Base-by-base conservation (phyloP, 2,888 invertebrate genomes). In the Thereva nobilitata region DNA sequence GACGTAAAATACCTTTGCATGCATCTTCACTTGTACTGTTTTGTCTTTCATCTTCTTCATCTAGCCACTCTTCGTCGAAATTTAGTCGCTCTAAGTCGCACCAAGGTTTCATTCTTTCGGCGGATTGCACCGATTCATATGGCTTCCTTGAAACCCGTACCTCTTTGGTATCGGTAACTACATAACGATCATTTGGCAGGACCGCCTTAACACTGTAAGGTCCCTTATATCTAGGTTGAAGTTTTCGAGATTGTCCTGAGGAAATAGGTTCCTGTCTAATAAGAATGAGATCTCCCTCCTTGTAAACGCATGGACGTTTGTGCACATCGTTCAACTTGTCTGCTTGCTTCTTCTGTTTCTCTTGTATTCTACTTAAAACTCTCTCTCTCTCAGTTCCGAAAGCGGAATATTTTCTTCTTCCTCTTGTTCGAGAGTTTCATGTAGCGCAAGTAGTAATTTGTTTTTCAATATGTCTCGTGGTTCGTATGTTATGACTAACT, bases 141-240 rank as follows among this genome's bases (percentile, higher is more conserved):
- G 57, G 40, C 23, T 66, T 44, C 47, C 68, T 65, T 0, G 67
- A 66, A 44, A 66, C 42, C 23, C 57, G 23, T 1, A 64, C 64
- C 34, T 67, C 67, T 12, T 67, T 45, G 9, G 70, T 52, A 47
- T 70, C 71, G 56, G 12, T 41, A 49, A 70, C 6, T 38, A 50
- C 47, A 42, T 70, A 70, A 5, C 69, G 54, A 54, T 71, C 69
- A 54, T 70, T 66, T 40, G 57, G 8, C 57, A 71, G 42, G 3
- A 40, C 59, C 49, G 59, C 45, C 9, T 37, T 50, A 7, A 71
- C 57, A 38, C 64, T n/a, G 5, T 23, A 50, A 23, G 50, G 50
- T 6, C 50, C 50, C 50, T 50, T 50, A 23, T 4, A 50, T 23
- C 50, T 50, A 5, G 50, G 50, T n/a, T 50, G 50, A n/a, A 70